Evolutionary conservation across 1,140 invertebrate species (phyloP).

Genomic region (Halictus rubicundus): DNA sequence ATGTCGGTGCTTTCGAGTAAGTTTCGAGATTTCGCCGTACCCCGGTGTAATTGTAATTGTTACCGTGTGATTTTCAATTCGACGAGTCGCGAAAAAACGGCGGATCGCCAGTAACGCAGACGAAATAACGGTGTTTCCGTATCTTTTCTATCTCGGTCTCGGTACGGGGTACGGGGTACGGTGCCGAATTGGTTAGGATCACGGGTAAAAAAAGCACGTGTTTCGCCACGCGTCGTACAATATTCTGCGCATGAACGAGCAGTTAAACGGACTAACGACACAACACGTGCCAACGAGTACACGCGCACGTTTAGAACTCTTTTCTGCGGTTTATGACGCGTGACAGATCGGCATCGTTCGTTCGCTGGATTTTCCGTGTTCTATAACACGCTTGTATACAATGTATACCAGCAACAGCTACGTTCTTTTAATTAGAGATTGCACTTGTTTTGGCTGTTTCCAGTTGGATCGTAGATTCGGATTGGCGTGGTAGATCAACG

Average conservation of each 20-base stretch:
- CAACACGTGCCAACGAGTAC: not conserved
- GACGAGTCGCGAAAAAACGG: too few species aligned
- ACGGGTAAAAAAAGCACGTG: conserved; percentile 22
- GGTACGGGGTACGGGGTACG: too few species aligned
- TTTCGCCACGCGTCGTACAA: conserved; percentile 38
- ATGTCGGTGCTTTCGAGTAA: not conserved
- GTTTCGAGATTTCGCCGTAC: too few species aligned
- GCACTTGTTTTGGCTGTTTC: not conserved
- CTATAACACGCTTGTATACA: not conserved
- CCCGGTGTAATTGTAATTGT: too few species aligned
- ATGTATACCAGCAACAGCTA: too few species aligned
- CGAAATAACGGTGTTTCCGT: too few species aligned
- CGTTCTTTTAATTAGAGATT: not conserved
- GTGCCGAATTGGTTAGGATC: too few species aligned
- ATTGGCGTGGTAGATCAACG: too few species aligned
- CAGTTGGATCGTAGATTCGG: not conserved
- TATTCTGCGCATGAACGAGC: not conserved
- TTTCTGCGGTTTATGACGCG: not conserved
- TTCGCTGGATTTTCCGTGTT: not conserved
- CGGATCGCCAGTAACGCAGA: too few species aligned
- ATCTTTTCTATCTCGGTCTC: too few species aligned
- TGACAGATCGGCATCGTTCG: not conserved
- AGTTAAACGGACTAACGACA: not conserved
- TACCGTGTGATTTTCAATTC: too few species aligned
- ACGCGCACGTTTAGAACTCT: not conserved